These are phyloP conservation scores for Erinaceus europaeus DNA, from an alignment of 2,113 vertebrate genomes.

Conservation along the genomic window DNA sequence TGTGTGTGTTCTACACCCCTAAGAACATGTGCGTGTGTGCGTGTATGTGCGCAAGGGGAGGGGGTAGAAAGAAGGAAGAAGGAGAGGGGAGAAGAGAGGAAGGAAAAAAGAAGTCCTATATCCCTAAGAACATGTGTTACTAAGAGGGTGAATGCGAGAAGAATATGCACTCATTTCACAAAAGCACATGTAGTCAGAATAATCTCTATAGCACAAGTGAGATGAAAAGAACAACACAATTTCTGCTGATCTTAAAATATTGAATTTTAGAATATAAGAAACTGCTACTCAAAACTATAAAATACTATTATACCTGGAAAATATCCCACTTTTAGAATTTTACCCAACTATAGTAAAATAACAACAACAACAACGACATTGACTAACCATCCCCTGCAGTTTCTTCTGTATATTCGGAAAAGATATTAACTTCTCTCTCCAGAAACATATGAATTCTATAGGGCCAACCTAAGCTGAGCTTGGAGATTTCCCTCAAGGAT, in stretches of 20 bases:
- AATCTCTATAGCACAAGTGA: not conserved
- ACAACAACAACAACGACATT: not conserved
- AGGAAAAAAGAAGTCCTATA: not conserved
- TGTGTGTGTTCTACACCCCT: no score
- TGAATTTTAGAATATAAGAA: constrained; percentile 40
- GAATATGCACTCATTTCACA: not conserved
- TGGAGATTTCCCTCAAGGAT: not conserved
- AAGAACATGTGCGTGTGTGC: no score
- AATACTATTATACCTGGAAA: constrained; percentile 14
- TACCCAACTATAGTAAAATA: constrained; percentile 17
- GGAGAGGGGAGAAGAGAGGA: not conserved
- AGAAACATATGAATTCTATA: not conserved
- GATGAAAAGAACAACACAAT: constrained; percentile 9
- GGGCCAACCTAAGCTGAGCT: not conserved
- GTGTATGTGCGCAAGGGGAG: no score
- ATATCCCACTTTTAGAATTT: not conserved
- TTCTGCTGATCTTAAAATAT: constrained; percentile 1
- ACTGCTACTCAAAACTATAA: constrained; percentile 7
- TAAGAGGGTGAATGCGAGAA: not conserved
- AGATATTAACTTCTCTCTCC: no score
- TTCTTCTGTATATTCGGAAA: constrained; percentile 24
- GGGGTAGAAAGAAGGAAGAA: not conserved
- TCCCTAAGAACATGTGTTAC: not conserved
- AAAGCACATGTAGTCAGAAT: constrained; percentile 2
- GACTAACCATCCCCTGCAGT: constrained; percentile 18